phyloP scores from a whole-genome alignment of 2,797 vertebrate genomes.

The Cirrhinus molitorella region DNA sequence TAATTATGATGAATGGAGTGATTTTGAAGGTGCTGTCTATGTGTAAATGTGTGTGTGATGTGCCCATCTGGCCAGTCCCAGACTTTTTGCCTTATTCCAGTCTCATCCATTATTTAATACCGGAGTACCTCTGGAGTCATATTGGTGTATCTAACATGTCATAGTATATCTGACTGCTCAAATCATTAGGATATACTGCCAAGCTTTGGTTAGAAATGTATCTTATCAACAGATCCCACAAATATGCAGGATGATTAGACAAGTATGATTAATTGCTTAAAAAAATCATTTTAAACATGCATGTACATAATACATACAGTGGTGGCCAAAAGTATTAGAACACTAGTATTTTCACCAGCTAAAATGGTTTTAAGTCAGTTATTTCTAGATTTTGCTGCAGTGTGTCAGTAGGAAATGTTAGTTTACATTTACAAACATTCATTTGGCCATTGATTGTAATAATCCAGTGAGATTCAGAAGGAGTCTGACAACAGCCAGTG shows the following conservation, averaged over 20 bases:
- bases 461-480: too few species aligned
- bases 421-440: too few species aligned
- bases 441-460: too few species aligned
- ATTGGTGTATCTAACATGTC: not conserved
- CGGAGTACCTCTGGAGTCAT: not conserved
- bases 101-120: constrained; percentile 17
- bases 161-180: not conserved
- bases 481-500: too few species aligned
- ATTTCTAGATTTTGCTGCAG: too few species aligned
- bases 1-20: constrained; percentile 53
- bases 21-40: constrained; percentile 16
- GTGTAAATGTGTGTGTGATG: not conserved
- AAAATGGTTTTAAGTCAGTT: too few species aligned
- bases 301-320: too few species aligned
- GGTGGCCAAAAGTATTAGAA: too few species aligned
- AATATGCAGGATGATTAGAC: not conserved
- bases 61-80: not conserved
- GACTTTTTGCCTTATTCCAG: not conserved
- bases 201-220: not conserved
- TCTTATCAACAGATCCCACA: not conserved
- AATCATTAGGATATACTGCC: not conserved
- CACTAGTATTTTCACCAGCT: too few species aligned
- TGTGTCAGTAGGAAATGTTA: too few species aligned
- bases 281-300: not conserved
- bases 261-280: not conserved